Conservation (phyloP, 1,140 invertebrate species). For the Sogatella furcifera region DNA sequence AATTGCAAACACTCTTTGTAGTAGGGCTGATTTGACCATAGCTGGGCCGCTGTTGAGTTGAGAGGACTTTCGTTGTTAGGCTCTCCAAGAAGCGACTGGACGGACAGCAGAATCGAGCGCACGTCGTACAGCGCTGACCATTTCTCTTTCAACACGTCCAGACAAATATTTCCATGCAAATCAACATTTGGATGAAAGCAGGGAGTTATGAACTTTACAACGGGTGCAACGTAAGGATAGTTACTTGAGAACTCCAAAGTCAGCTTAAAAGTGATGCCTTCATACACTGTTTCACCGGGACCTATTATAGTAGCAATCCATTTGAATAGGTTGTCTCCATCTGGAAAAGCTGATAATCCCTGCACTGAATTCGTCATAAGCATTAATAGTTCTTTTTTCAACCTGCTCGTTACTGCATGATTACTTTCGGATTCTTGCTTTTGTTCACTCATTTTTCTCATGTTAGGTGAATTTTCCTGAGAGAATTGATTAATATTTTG, state of each 20-base stretch:
- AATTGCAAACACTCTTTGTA: conserved; percentile 53
- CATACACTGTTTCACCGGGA: conserved; percentile 78
- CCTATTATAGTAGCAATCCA: conserved; percentile 93
- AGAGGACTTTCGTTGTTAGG: conserved; percentile 92
- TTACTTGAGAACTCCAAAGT: conserved; percentile 87
- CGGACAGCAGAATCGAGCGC: conserved; percentile 83
- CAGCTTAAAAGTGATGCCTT: conserved; percentile 79
- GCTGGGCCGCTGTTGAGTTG: conserved; percentile 78
- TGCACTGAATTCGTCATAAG: conserved; percentile 66
- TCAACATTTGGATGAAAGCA: conserved; percentile 98
- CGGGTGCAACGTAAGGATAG: conserved; percentile 87
- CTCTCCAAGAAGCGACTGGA: conserved; percentile 88
- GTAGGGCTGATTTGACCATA: conserved; percentile 77
- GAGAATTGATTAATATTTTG: no score
- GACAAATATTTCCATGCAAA: conserved; percentile 74
- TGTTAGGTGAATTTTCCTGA: no score
- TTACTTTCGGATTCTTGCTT: no score
- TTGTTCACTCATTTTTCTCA: no score
- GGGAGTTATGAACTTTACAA: conserved; percentile 82
- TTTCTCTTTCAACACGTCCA: conserved; percentile 95
- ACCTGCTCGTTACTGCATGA: no score
- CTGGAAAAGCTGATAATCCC: conserved; percentile 93
- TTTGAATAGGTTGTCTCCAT: conserved; percentile 81
- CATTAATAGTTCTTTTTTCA: no score
- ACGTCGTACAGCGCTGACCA: conserved; percentile 96